A percentile compares a stretch with the other conserved stretches of the same genome.
These are phyloP conservation scores for Eupithecia centaureata DNA, from an alignment of 2,888 invertebrate species.

Conservation along the genomic window DNA sequence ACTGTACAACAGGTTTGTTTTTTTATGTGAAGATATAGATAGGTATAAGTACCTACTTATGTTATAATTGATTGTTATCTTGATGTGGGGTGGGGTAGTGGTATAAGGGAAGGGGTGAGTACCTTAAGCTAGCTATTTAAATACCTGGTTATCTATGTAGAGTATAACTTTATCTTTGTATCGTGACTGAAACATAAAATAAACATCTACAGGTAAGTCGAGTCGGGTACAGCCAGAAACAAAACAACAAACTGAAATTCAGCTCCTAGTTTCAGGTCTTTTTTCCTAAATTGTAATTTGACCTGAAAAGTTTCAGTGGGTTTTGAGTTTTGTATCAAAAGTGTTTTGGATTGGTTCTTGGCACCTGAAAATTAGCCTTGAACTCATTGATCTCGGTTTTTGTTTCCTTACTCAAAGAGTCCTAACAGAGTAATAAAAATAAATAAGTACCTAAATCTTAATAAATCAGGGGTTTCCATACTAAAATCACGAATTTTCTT, in stretches of 20 bases:
- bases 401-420: background rate
- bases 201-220: background rate
- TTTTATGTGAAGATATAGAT: background rate
- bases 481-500: no score
- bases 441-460: no score
- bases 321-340: background rate
- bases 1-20: slow-evolving; percentile 25
- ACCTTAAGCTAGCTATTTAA: background rate
- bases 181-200: slow-evolving; percentile 29
- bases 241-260: background rate
- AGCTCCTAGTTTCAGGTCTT: background rate
- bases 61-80: slow-evolving; percentile 8
- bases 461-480: no score
- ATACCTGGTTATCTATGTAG: background rate
- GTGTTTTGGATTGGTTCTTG: background rate
- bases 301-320: background rate
- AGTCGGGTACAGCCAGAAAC: background rate
- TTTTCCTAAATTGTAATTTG: background rate
- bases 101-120: no score
- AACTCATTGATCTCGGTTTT: background rate
- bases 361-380: background rate
- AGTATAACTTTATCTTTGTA: slow-evolving; percentile 13
- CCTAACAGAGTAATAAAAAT: no score
- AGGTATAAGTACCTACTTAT: background rate
- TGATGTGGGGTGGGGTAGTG: background rate